phyloP scores from a whole-genome alignment of 2,113 vertebrate genomes.

The Candoia aspera region DNA sequence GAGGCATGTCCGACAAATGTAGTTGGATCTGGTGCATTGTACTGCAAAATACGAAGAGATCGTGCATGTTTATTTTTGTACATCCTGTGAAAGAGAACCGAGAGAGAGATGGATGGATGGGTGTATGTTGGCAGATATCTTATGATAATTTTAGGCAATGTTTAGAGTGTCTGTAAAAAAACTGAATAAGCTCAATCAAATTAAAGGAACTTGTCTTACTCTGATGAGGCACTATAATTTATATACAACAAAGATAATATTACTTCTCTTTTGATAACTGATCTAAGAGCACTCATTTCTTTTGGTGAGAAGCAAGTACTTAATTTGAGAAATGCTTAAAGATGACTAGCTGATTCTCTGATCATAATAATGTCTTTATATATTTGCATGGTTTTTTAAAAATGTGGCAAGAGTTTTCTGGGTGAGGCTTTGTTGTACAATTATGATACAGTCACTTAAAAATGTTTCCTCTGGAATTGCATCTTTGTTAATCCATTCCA shows the following conservation, averaged over 20 bases:
- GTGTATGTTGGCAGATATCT: slow-evolving; percentile 1
- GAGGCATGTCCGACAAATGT: background rate
- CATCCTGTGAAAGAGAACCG: background rate
- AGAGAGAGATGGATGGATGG: background rate
- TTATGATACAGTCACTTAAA: background rate
- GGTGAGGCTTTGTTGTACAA: background rate
- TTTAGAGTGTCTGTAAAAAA: background rate
- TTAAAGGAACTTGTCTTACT: background rate
- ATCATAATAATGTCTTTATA: background rate
- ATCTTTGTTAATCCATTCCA: background rate
- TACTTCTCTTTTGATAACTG: background rate
- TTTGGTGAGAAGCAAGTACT: background rate
- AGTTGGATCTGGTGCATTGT: background rate
- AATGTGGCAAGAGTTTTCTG: background rate
- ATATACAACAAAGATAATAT: slow-evolving; percentile 5
- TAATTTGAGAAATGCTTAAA: slow-evolving; percentile 11
- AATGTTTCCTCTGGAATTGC: background rate
- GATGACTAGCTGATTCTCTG: background rate
- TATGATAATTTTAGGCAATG: background rate
- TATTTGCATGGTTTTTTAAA: background rate
- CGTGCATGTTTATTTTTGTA: background rate
- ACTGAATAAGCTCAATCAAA: slow-evolving; percentile 15
- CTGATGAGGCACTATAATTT: slow-evolving; percentile 4
- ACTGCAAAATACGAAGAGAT: background rate
- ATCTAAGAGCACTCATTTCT: background rate